These are phyloP conservation scores for Albula goreensis DNA, from an alignment of 2,113 vertebrate genomes.

Conservation along the genomic window DNA sequence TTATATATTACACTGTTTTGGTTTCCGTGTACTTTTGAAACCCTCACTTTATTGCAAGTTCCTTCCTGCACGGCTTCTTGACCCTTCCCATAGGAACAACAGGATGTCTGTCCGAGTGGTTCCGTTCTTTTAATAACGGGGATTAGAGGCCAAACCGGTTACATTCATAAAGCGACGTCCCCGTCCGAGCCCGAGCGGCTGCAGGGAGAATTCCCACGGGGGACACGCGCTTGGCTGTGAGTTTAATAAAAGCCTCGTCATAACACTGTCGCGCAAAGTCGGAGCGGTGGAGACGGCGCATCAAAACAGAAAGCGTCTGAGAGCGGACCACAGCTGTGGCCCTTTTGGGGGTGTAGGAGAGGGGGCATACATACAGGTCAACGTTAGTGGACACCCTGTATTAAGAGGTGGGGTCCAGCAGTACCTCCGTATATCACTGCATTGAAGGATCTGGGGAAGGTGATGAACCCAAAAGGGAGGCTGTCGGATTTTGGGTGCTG, in stretches of 20 bases:
- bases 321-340: no score
- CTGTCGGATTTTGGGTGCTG: background rate
- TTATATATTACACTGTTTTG: no score
- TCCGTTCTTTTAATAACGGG: background rate
- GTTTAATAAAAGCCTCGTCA: background rate
- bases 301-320: no score
- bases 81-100: background rate
- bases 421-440: no score
- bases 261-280: background rate
- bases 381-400: no score
- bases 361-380: no score
- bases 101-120: background rate
- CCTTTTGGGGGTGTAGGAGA: no score
- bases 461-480: no score
- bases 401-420: no score
- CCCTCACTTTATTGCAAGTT: background rate
- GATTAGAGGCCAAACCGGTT: background rate
- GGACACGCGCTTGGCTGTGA: background rate
- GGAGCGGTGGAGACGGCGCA: background rate
- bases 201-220: background rate
- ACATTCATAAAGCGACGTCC: background rate
- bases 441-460: no score
- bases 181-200: background rate
- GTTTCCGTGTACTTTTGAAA: no score
- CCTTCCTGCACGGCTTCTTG: background rate